Evolutionary conservation across 1,140 invertebrate genomes (phyloP).

Genomic region (Phenacoccus solenopsis): DNA sequence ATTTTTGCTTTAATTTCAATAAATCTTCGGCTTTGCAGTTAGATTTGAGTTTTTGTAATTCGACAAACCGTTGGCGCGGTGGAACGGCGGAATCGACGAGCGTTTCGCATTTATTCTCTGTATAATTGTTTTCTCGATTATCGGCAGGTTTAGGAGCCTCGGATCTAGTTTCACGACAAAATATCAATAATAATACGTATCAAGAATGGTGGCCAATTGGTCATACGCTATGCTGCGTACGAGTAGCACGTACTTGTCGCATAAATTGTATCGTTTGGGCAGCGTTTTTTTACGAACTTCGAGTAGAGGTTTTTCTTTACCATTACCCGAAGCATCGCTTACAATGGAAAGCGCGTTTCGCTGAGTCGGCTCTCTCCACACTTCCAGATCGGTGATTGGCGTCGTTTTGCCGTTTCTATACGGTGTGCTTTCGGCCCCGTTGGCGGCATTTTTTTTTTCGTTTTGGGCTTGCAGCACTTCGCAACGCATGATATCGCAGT

Average conservation of each 20-base stretch:
- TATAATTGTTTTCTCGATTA: conserved; percentile 35
- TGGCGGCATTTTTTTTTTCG: conserved; percentile 24
- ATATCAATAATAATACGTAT: not conserved
- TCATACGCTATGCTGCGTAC: too few relatives aligned
- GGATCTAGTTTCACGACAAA: conserved; percentile 16
- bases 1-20: conserved; percentile 53
- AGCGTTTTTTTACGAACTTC: not conserved
- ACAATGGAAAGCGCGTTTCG: not conserved
- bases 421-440: not conserved
- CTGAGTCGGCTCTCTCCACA: conserved; percentile 51
- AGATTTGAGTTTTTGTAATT: conserved; percentile 56
- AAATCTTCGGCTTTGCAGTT: conserved; percentile 69
- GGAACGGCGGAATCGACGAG: conserved; percentile 55
- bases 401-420: conserved; percentile 31
- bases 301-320: not conserved
- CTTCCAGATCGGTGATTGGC: conserved; percentile 58
- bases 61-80: conserved; percentile 46
- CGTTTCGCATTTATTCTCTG: conserved; percentile 30
- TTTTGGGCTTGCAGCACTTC: conserved; percentile 68
- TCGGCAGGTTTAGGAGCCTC: conserved; percentile 23
- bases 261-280: not conserved
- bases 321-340: not conserved
- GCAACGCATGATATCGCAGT: conserved; percentile 90
- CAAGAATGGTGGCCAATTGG: too few relatives aligned
- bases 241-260: not conserved